phyloP scores from a whole-genome alignment of 2,113 vertebrate species.

The Recurvirostra avosetta region DNA sequence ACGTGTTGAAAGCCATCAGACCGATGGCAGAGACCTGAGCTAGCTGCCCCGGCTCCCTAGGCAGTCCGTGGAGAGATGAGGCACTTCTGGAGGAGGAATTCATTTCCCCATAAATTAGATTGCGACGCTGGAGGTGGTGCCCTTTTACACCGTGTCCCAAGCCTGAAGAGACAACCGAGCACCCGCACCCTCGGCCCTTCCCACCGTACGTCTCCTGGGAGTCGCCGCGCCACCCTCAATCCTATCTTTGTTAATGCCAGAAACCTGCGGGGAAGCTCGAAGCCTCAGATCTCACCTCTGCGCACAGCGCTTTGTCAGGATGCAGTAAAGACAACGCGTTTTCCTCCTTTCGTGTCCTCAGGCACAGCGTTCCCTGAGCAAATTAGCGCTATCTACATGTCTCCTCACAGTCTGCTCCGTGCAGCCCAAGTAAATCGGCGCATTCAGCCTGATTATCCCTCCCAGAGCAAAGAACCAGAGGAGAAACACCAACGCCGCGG shows the following conservation, averaged over 20 bases:
- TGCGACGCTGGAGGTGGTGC: not conserved
- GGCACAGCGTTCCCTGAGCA: not conserved
- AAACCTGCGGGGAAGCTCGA: not conserved
- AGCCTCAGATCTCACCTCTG: not conserved
- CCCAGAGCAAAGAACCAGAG: not conserved
- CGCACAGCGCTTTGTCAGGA: fast-evolving
- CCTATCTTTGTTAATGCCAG: not conserved
- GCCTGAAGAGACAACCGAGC: not conserved
- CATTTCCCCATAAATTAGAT: not conserved
- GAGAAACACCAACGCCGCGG: not conserved
- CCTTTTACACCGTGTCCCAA: not conserved
- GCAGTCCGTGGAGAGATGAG: not conserved
- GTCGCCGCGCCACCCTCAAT: fast-evolving
- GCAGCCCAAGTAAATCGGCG: not conserved
- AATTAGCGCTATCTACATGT: not conserved
- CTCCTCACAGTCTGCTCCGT: not conserved
- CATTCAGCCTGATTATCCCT: not conserved
- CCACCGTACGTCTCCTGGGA: not conserved
- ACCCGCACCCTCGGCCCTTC: not conserved
- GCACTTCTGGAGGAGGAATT: not conserved
- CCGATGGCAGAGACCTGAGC: not conserved
- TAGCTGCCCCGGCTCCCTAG: not conserved
- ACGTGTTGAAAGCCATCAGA: not conserved
- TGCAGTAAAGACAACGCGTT: fast-evolving
- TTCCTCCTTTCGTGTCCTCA: not conserved